Conservation (phyloP, 2,888 invertebrate genomes). For the Yponomeuta sedellus region DNA sequence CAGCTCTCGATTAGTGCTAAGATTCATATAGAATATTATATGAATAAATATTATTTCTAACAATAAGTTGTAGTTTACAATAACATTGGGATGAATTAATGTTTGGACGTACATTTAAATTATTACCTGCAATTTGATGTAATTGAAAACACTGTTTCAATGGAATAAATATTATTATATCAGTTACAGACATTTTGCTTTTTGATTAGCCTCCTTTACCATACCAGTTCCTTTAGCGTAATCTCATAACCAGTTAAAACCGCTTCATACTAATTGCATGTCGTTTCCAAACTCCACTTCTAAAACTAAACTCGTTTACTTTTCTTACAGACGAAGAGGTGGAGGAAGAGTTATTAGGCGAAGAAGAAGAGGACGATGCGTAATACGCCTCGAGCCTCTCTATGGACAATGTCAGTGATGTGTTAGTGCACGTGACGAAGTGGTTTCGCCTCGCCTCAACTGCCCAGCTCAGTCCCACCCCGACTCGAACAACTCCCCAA, state of each 20-base stretch:
- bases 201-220: background rate
- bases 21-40: background rate
- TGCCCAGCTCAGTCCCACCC: conserved; percentile 30
- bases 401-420: conserved; percentile 77
- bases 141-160: conserved; percentile 3
- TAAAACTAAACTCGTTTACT: conserved; percentile 1
- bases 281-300: background rate
- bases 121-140: background rate
- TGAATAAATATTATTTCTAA: background rate
- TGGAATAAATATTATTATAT: conserved; percentile 1
- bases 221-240: background rate
- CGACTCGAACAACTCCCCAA: conserved; percentile 17
- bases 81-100: background rate
- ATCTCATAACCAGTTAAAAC: background rate
- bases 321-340: conserved; percentile 72
- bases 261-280: conserved; percentile 1
- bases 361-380: conserved; percentile 74
- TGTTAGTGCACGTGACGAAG: conserved; percentile 73
- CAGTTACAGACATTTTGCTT: conserved; percentile 3
- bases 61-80: conserved; percentile 1
- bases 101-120: background rate
- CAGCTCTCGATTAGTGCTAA: conserved; percentile 3
- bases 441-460: conserved; percentile 72
- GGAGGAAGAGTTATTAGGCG: conserved; percentile 66
- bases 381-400: conserved; percentile 69